Conservation (phyloP, 2,113 vertebrate genomes). For the Australoheros scitulus region DNA sequence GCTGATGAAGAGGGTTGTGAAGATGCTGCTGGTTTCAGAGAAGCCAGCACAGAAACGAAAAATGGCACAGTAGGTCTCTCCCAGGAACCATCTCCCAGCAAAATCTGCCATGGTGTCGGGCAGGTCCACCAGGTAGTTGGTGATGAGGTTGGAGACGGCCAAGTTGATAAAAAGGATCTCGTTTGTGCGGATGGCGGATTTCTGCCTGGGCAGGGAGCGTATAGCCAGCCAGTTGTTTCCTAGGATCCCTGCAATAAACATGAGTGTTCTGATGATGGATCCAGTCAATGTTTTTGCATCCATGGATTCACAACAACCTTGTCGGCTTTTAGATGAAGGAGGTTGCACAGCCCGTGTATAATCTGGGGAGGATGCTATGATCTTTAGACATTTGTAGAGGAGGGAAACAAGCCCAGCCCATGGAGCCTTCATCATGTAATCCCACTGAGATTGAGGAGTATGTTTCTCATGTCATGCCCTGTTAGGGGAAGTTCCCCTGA, state of each 20-base stretch:
- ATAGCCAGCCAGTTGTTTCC: slow-evolving; percentile 79
- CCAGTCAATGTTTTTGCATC: slow-evolving; percentile 49
- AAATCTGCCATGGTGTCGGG: slow-evolving; percentile 75
- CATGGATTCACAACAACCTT: slow-evolving; percentile 47
- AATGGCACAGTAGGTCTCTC: slow-evolving; percentile 67
- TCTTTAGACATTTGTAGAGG: slow-evolving; percentile 30
- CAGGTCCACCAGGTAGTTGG: slow-evolving; percentile 80
- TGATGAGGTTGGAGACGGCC: slow-evolving; percentile 81
- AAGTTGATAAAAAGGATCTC: slow-evolving; percentile 81
- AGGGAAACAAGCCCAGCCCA: slow-evolving; percentile 33
- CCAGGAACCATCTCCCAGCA: slow-evolving; percentile 67
- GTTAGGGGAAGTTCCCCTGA: neutral
- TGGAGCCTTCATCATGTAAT: neutral
- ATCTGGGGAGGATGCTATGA: neutral
- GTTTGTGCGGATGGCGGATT: slow-evolving; percentile 64
- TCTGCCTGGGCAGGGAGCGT: slow-evolving; percentile 61
- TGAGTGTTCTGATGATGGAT: slow-evolving; percentile 62
- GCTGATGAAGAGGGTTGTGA: slow-evolving; percentile 80
- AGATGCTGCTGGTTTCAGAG: slow-evolving; percentile 82
- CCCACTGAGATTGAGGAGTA: slow-evolving; percentile 4
- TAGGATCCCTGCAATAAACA: slow-evolving; percentile 75
- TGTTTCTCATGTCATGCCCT: neutral
- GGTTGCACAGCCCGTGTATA: neutral
- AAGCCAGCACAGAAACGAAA: slow-evolving; percentile 75
- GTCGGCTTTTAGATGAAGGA: neutral